Evolutionary conservation across 2,888 invertebrate genomes (phyloP).

Genomic region (Hypselothyrea guttata): DNA sequence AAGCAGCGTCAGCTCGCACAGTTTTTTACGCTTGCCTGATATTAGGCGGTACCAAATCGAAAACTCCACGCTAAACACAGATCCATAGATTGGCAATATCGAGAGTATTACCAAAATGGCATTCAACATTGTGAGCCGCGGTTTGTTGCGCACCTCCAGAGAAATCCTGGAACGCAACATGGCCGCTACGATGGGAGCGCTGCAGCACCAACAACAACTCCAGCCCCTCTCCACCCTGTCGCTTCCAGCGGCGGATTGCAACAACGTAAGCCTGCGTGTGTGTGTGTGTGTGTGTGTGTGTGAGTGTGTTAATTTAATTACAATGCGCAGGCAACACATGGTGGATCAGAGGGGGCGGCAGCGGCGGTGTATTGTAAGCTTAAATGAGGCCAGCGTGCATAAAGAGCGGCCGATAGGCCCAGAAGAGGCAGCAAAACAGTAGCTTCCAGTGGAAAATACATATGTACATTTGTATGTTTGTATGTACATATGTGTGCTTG

Average conservation of each 20-base stretch:
- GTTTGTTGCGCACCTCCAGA: slow-evolving; percentile 76
- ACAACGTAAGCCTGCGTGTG: slow-evolving; percentile 56
- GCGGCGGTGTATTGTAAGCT: slow-evolving; percentile 15
- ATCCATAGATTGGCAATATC: slow-evolving; percentile 19
- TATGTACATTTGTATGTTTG: background rate
- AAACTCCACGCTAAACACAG: slow-evolving; percentile 7
- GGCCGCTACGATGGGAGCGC: slow-evolving; percentile 58
- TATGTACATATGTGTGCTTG: background rate
- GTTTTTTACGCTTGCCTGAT: slow-evolving; percentile 43
- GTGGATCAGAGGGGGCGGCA: slow-evolving; percentile 8
- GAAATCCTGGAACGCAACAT: slow-evolving; percentile 79
- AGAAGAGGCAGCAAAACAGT: background rate
- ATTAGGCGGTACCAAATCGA: slow-evolving; percentile 14
- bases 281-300: slow-evolving; percentile 19
- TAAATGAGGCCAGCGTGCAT: slow-evolving; percentile 28
- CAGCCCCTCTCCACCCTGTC: slow-evolving; percentile 33
- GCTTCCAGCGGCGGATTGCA: slow-evolving; percentile 43
- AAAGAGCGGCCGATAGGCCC: background rate
- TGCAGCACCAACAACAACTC: slow-evolving; percentile 48
- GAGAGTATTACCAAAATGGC: slow-evolving; percentile 54
- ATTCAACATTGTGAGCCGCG: slow-evolving; percentile 74
- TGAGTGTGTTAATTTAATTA: slow-evolving; percentile 55
- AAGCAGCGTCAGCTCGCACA: slow-evolving; percentile 47
- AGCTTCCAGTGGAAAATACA: background rate
- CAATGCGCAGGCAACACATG: slow-evolving; percentile 21